A percentile compares a stretch with the other conserved stretches of the same genome.
Conservation (phyloP, 2,888 invertebrate species). For the Ceriagrion tenellum region DNA sequence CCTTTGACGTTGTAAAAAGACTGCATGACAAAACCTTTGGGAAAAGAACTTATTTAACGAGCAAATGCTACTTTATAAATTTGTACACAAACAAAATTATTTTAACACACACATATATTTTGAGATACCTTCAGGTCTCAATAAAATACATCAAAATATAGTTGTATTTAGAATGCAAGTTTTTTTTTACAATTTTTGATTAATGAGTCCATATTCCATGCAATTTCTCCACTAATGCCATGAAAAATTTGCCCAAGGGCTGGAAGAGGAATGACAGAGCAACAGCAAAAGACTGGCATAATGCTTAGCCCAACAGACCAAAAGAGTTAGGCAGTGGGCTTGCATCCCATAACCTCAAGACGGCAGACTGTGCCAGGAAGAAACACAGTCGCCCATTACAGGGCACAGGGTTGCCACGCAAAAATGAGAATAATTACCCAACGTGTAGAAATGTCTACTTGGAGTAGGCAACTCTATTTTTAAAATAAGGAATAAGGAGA, state of each 20-base stretch:
- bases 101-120: neutral
- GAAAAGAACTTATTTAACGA: neutral
- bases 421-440: too few species aligned
- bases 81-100: conserved; percentile 34
- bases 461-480: too few species aligned
- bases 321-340: neutral
- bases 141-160: conserved; percentile 65
- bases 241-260: conserved; percentile 63
- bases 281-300: neutral
- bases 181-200: conserved; percentile 41
- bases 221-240: conserved; percentile 32
- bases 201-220: conserved; percentile 14
- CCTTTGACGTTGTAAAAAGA: neutral
- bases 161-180: conserved; percentile 36
- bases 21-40: neutral
- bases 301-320: conserved; percentile 2
- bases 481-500: too few species aligned
- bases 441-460: too few species aligned
- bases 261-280: conserved; percentile 29
- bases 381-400: neutral
- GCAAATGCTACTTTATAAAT: conserved; percentile 12
- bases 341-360: neutral
- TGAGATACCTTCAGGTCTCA: neutral
- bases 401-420: neutral
- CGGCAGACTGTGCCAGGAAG: neutral